These are phyloP conservation scores for Empis livida DNA, from an alignment of 2,888 invertebrate genomes.

Conservation along the genomic window DNA sequence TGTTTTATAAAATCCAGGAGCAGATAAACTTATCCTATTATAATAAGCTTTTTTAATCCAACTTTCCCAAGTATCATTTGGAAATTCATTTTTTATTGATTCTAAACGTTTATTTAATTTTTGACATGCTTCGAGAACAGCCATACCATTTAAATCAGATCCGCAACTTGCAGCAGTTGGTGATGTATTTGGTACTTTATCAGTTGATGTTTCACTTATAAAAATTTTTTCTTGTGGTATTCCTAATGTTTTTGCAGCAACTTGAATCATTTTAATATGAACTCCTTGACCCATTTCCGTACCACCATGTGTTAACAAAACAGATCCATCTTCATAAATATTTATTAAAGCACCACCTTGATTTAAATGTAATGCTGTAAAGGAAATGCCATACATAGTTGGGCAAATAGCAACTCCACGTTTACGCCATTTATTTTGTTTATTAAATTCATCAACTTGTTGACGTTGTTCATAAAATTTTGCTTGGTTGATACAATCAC, in stretches of 20 bases:
- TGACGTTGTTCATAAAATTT: conserved; percentile 45
- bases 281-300: conserved; percentile 96
- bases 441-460: conserved; percentile 56
- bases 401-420: conserved; percentile 71
- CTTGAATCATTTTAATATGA: conserved; percentile 91
- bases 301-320: conserved; percentile 81
- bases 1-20: conserved; percentile 70
- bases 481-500: conserved; percentile 57
- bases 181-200: conserved; percentile 84
- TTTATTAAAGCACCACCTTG: conserved; percentile 80
- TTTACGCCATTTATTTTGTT: conserved; percentile 72
- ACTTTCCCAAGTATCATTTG: conserved; percentile 69
- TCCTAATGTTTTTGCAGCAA: conserved; percentile 60
- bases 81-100: conserved; percentile 60
- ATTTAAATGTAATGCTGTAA: conserved; percentile 61
- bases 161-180: conserved; percentile 81
- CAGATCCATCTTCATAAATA: conserved; percentile 80
- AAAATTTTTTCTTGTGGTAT: conserved; percentile 62
- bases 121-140: conserved; percentile 71
- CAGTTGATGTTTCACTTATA: conserved; percentile 71
- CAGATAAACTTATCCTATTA: conserved; percentile 63
- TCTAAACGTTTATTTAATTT: conserved; percentile 57
- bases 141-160: conserved; percentile 87
- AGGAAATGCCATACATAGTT: conserved; percentile 75
- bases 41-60: conserved; percentile 70